Base-by-base conservation (phyloP, 2,888 invertebrate genomes). In the Asteroscopus sphinx region DNA sequence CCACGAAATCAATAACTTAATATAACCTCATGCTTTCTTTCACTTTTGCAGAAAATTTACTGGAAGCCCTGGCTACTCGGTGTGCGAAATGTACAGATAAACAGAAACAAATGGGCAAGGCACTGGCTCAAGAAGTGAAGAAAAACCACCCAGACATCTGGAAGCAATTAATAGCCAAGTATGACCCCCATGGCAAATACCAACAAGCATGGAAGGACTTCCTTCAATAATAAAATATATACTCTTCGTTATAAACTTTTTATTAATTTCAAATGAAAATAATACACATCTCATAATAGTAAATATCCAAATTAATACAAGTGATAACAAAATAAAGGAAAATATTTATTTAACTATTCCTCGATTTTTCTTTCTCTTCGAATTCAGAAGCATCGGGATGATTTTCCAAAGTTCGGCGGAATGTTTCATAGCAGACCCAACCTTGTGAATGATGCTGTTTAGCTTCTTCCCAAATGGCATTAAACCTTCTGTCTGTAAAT, bases 81-180 rank as follows among this genome's bases (percentile, higher is more conserved):
- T 97, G 97, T 82, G 93, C 90, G 12, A 96, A 96, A 85, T 97
- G 97, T 80, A 96, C 96, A 4, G 95, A 95, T 44, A 96, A 95
- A 69, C 97, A 97, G 82, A 96, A 95, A 77, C 85, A 93, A 73
- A 95, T 95, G 46, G 95, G 96, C 2, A 95, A 95, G 64, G 94
- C 93, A 59, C 93, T 96, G n/a, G 95, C 95, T 3, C 92, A 90
- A 26, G 95, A 92, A 80, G 77, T 96, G 8, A 95, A 95, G 76
- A 92, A 91, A 47, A 93, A 94, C 33, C 95, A 95, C 28, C 95
- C 95, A 1, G 88, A 92, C 6, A 89, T 95, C 60, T 96, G 95
- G 95, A 79, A 88, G 8, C 84, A 95, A 17, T 86, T 96, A 32
- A 92, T 95, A 56, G 81, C 88, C 39, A 87, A 89, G 40, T 96